These are phyloP conservation scores for Apostichopus japonicus DNA, from an alignment of 35 echinoderm and acorn worm species.

Conservation along the genomic window DNA sequence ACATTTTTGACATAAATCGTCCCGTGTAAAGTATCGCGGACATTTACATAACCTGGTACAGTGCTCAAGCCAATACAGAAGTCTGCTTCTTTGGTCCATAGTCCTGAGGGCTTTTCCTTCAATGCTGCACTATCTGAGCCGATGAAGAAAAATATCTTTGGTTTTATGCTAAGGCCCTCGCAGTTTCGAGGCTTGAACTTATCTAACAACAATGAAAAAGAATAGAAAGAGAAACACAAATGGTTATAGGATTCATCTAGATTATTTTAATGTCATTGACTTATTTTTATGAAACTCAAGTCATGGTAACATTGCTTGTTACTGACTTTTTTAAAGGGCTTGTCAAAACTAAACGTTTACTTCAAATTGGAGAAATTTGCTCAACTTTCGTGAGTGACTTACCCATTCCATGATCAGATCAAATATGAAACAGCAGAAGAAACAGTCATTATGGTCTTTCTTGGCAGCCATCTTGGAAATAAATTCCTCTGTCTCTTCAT, in stretches of 20 bases:
- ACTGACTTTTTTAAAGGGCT: no score
- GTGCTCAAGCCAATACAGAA: not conserved
- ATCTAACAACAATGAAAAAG: not conserved
- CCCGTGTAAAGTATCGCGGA: not conserved
- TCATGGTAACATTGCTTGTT: no score
- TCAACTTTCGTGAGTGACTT: no score
- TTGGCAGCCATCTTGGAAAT: not conserved
- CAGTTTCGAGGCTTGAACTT: not conserved
- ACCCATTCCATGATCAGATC: no score
- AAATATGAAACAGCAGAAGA: not conserved
- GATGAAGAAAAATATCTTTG: conserved; percentile 18
- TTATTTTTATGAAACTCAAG: no score
- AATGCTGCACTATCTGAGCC: not conserved
- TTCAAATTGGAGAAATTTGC: no score
- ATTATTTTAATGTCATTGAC: no score
- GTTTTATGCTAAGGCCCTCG: not conserved
- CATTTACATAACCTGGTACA: not conserved
- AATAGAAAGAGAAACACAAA: not conserved
- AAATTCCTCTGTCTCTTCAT: not conserved
- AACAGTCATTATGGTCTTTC: not conserved
- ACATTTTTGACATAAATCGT: not conserved
- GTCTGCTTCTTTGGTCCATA: not conserved
- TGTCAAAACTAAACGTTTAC: no score
- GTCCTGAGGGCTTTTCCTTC: not conserved
- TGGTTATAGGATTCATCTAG: no score